Evolutionary conservation across 1,140 invertebrate species (phyloP).

Genomic region (Bilobella aurantiaca): DNA sequence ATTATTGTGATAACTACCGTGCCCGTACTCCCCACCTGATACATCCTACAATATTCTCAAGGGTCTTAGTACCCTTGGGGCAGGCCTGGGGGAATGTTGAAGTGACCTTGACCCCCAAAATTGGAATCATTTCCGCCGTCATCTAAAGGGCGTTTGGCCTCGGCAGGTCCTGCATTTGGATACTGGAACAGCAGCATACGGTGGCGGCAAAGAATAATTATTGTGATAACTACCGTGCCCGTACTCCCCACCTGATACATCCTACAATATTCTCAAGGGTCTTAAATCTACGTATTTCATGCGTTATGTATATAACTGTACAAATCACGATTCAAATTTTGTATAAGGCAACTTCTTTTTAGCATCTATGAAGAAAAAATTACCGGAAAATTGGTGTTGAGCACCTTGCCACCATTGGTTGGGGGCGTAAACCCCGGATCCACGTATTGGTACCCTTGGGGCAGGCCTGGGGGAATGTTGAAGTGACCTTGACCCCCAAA

Average conservation of each 20-base stretch:
- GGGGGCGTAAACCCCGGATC: slow-evolving; percentile 10
- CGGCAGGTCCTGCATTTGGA: slow-evolving; percentile 24
- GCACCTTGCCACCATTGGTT: slow-evolving; percentile 9
- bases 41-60: background rate
- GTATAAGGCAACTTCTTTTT: slow-evolving; percentile 23
- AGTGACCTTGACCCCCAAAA: slow-evolving; percentile 3
- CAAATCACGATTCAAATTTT: background rate
- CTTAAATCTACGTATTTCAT: background rate
- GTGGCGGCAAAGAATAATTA: slow-evolving; percentile 1
- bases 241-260: background rate
- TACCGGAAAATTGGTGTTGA: slow-evolving; percentile 48
- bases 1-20: background rate
- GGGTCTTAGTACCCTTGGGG: background rate
- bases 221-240: background rate
- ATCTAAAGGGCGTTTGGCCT: slow-evolving; percentile 16
- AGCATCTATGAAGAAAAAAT: slow-evolving; percentile 15
- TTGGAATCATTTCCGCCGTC: too few species aligned
- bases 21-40: background rate
- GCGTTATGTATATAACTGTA: background rate
- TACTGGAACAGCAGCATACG: background rate
- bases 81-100: slow-evolving; percentile 20
- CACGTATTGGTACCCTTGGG: background rate
- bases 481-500: slow-evolving; percentile 7
- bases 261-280: background rate
- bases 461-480: slow-evolving; percentile 19